Base-by-base conservation (phyloP, 2,113 vertebrate genomes). In the Forbesichthys agassizii region DNA sequence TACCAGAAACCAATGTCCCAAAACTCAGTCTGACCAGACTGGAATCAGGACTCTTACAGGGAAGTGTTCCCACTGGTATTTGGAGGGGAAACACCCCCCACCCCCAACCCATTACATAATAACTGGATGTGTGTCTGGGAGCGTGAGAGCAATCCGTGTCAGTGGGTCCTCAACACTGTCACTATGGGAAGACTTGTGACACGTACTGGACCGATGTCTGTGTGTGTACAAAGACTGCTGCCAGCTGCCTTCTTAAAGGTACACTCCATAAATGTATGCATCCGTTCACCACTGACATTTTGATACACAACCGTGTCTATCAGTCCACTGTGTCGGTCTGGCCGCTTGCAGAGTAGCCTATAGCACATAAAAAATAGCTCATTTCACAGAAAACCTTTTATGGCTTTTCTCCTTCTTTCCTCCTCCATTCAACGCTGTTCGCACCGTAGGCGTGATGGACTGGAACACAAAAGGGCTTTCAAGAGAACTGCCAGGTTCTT, bases 11-110 rank as follows among this genome's bases (percentile, higher is more conserved):
- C 27, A 27, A 27, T 27, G 4, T 42, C 36, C 0, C 36, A 8
- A 42, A 6, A 81, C 63, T 2, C 16, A 47, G 33, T 48, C 53
- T 73, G 79, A 59, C 49, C 11, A 36, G 77, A 64, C 42, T 61
- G 56, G 61, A 71, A 64, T 61, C 54, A 12, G 49, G 63, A 69
- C 12, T 42, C 36, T 75, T 61, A 61, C 64, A 70, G 61, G 56
- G 16, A 59, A 72, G 80, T 61, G 74, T 73, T 76, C 77, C 72
- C 79, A 75, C 68, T 69, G 63, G 55, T 4, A 3, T 33, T 33
- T 48, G 36, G 5, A 68, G 83, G 84, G 86, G 83, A 88, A 86
- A 88, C 85, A 88, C 83, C 73, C 73, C 59, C 12, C 85, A 88
- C 82, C 73, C 73, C 59, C 12, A n/a, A 57, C 48, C 46, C 46